Percentiles rank a stretch among this genome's conserved stretches.
Evolutionary conservation across 2,113 vertebrate genomes (phyloP).

Genomic region (Probosciger aterrimus): DNA sequence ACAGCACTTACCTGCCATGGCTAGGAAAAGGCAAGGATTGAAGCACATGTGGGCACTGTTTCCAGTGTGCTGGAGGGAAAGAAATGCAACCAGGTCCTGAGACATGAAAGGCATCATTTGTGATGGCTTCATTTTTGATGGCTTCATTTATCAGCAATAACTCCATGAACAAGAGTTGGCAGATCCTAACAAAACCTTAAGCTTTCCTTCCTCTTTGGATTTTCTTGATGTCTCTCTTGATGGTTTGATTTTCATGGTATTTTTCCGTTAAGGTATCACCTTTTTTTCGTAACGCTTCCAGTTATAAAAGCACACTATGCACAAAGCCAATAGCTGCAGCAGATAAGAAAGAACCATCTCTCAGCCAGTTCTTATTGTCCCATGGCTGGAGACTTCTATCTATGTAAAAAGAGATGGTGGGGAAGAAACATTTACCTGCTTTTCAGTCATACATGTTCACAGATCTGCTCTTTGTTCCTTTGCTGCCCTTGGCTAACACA

Average conservation of each 20-base stretch:
- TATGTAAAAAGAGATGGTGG: background rate
- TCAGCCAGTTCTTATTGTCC: background rate
- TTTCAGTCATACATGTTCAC: background rate
- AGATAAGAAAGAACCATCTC: background rate
- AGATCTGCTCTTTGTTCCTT: background rate
- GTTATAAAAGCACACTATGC: background rate
- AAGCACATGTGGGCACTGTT: background rate
- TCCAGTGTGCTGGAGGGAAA: background rate
- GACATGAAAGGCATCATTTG: background rate
- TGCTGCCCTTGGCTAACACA: background rate
- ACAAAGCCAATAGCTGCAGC: background rate
- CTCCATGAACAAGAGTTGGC: rapidly evolving
- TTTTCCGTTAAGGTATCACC: background rate
- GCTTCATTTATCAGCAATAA: background rate
- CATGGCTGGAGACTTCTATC: background rate
- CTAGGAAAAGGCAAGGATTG: background rate
- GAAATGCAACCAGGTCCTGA: background rate
- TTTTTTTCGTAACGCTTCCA: background rate
- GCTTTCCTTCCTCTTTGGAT: background rate
- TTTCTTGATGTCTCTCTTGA: background rate
- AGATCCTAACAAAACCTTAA: background rate
- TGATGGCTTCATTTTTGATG: background rate
- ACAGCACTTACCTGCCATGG: background rate
- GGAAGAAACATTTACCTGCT: background rate
- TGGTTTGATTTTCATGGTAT: background rate